Conservation (phyloP, 1,140 invertebrate genomes). For the Rhyacophila brunnea region DNA sequence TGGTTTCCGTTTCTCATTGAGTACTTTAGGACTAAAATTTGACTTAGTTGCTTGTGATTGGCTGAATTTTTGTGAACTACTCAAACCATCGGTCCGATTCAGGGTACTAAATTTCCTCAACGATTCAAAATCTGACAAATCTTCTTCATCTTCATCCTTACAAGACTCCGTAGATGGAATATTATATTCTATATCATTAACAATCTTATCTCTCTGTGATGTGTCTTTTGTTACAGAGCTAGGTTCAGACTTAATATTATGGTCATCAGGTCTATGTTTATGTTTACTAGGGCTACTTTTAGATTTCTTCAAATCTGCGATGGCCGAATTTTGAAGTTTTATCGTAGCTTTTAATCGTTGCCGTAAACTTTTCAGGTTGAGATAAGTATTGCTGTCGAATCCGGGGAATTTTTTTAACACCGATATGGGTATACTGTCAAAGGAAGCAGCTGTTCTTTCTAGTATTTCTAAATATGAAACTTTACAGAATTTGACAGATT, state of each 20-base stretch:
- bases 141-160: constrained; percentile 18
- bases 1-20: too few species aligned
- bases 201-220: background rate
- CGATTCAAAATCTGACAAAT: constrained; percentile 25
- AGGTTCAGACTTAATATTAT: background rate
- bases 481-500: constrained; percentile 44
- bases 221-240: background rate
- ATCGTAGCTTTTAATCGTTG: constrained; percentile 22
- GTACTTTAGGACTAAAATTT: too few species aligned
- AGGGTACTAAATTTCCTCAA: constrained; percentile 9
- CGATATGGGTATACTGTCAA: constrained; percentile 48
- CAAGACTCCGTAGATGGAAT: background rate
- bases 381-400: constrained; percentile 43
- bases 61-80: too few species aligned
- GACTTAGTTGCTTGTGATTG: too few species aligned
- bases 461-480: constrained; percentile 47
- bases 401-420: constrained; percentile 48
- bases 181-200: background rate
- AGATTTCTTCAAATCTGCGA: constrained; percentile 10
- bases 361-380: constrained; percentile 42
- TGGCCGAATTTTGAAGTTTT: constrained; percentile 18
- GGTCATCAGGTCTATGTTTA: background rate
- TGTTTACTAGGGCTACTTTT: background rate
- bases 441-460: constrained; percentile 47
- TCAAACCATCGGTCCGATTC: too few species aligned